A percentile compares a stretch with the other conserved stretches of the same genome.
Evolutionary conservation across 2,797 vertebrate species (phyloP).

Genomic region (Sebastes reedi): DNA sequence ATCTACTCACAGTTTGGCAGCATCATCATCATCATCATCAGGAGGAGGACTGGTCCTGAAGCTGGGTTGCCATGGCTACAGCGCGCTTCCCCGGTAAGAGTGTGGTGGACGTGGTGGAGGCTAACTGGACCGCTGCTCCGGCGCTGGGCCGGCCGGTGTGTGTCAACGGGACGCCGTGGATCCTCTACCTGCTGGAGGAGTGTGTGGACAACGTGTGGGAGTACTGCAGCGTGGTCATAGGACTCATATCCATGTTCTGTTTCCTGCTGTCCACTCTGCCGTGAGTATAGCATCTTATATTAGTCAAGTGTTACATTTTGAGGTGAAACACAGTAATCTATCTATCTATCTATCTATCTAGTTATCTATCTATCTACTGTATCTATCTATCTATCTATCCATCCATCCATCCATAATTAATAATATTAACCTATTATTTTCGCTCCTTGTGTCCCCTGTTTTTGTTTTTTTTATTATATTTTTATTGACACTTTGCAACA

Average conservation of each 20-base stretch:
- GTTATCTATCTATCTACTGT: background rate
- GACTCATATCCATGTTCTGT: slow-evolving; percentile 81
- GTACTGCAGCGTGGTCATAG: slow-evolving; percentile 78
- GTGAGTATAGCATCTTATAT: slow-evolving; percentile 54
- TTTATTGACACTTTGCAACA: too few species aligned
- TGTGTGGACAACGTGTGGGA: slow-evolving; percentile 81
- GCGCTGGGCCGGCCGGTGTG: slow-evolving; percentile 56
- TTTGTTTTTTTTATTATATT: too few species aligned
- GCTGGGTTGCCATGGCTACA: slow-evolving; percentile 58
- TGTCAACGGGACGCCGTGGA: slow-evolving; percentile 77
- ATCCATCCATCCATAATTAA: too few species aligned
- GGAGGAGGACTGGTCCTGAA: background rate
- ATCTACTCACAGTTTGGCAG: background rate
- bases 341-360: background rate
- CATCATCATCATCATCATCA: background rate
- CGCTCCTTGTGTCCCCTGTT: too few species aligned
- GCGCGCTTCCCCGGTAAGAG: slow-evolving; percentile 56
- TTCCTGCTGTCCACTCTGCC: slow-evolving; percentile 83
- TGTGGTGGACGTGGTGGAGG: slow-evolving; percentile 45
- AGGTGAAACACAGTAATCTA: background rate
- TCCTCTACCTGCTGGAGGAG: slow-evolving; percentile 80
- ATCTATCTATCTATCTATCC: background rate
- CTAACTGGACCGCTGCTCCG: slow-evolving; percentile 45
- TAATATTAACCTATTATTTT: too few species aligned
- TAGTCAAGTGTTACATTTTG: background rate